Evolutionary conservation across 2,888 invertebrate genomes (phyloP).

Genomic region (Entomobrya proxima): DNA sequence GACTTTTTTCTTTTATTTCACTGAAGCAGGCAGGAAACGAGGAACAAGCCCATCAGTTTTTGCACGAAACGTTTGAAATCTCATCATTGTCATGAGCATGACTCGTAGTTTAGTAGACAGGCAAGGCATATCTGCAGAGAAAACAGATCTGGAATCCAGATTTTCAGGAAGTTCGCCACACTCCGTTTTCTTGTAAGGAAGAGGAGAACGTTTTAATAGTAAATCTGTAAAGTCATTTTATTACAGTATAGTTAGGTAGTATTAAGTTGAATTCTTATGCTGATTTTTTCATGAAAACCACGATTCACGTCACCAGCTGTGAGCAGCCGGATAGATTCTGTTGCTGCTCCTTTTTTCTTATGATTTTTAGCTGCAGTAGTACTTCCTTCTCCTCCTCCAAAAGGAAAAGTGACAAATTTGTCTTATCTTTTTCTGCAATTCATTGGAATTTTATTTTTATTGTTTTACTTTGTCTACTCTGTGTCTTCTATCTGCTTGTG

Average conservation of each 20-base stretch:
- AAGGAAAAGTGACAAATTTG: neutral
- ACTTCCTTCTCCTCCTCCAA: neutral
- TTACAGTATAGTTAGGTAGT: conserved; percentile 22
- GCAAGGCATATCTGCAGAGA: neutral
- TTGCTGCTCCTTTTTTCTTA: too few relatives aligned
- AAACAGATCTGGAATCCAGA: conserved; percentile 38
- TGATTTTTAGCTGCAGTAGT: too few relatives aligned
- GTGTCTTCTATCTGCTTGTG: neutral
- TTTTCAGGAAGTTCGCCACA: conserved; percentile 26
- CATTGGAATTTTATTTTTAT: neutral
- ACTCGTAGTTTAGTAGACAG: too few relatives aligned
- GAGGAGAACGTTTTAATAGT: neutral
- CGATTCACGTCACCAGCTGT: neutral
- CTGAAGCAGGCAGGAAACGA: conserved; percentile 1
- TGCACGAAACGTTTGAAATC: neutral
- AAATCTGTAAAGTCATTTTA: conserved; percentile 22
- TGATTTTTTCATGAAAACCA: neutral
- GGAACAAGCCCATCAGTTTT: neutral
- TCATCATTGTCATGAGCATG: neutral
- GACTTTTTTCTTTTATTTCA: neutral
- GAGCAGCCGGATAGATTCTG: conserved; percentile 9
- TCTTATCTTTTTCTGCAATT: conserved; percentile 10
- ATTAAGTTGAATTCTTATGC: neutral
- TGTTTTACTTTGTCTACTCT: neutral
- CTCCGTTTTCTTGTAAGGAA: neutral